Conservation (phyloP, 2,113 vertebrate species). For the Tympanuchus pallidicinctus region DNA sequence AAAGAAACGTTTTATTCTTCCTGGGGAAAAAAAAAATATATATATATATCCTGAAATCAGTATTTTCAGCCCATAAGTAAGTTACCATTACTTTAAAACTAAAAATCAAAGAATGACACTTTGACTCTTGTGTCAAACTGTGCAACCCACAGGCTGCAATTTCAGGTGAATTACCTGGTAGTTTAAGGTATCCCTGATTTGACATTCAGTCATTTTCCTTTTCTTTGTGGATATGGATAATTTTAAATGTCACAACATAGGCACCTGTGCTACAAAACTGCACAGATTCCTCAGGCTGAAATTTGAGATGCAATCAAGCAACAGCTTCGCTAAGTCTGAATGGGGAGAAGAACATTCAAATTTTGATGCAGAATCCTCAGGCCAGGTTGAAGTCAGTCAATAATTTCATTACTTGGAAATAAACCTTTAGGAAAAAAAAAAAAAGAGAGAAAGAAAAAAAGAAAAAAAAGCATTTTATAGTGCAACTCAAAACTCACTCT, state of each 20-base stretch:
- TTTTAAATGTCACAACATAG: background rate
- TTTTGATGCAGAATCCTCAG: background rate
- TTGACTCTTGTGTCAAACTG: background rate
- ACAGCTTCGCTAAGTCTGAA: background rate
- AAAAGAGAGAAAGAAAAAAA: too few species aligned
- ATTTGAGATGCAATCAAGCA: background rate
- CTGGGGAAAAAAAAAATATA: background rate
- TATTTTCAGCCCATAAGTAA: background rate
- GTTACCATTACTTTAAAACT: background rate
- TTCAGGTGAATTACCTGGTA: background rate
- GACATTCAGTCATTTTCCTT: background rate
- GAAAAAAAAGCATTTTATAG: background rate
- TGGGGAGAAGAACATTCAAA: background rate
- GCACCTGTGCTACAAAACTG: background rate
- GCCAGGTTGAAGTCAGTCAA: background rate
- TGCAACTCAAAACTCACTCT: background rate
- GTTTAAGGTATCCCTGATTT: background rate
- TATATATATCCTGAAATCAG: background rate
- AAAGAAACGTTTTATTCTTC: background rate
- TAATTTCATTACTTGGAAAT: background rate
- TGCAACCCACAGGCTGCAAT: background rate
- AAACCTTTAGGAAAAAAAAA: background rate
- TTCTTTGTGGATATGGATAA: slow-evolving; percentile 9
- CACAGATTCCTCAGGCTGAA: background rate
- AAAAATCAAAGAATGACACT: background rate